Evolutionary conservation across 2,113 vertebrate species (phyloP), one percentile per base, ranked within the genome.

Genomic region (Peromyscus maniculatus): DNA sequence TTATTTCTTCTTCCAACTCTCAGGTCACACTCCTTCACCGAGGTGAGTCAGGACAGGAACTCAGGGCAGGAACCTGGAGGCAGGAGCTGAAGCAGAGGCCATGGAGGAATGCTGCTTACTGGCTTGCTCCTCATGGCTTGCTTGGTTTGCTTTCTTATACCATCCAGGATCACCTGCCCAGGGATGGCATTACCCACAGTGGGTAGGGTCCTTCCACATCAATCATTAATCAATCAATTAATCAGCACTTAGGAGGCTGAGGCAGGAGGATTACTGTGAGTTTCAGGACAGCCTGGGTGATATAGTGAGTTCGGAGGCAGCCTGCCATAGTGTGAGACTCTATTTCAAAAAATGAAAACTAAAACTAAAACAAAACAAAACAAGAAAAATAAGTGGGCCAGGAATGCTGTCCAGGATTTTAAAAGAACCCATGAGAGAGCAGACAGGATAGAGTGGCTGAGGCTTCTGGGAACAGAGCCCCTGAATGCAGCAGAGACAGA

Each of bases 401-500:
- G 78, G 75, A 91, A 94, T 21, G 46, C 10, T 94, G 77, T 94
- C 49, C 80, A 94, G 43, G 77, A 77, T 93, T 96, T 93, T 28
- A 43, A 95, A 93, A 72, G 4, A 33, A 93, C 57, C 74, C 22
- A 64, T 72, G 46, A 74, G 33, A 72, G 75, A 94, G 84, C 7
- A 93, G 71, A 75, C 69, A 91, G 94, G 71, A 66, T 87, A 43
- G 33, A 88, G 64, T 80, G 52, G 77, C 71, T 66, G 83, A 57
- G 19, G 39, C 87, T 43, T 74, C 66, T 80, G 39, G 77, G 72
- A 95, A 82, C 59, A 55, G 87, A 86, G 33, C 67, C 84, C 80
- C 75, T 89, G 72, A 96, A n/a, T 77, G 66, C 21, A 77, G 33
- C 90, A 84, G 64, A 93, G 92, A 94, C 64, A 89, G 86, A 95